These are phyloP conservation scores for Oscheius sp. DNA, from an alignment of 2,888 invertebrate genomes.

Conservation along the genomic window DNA sequence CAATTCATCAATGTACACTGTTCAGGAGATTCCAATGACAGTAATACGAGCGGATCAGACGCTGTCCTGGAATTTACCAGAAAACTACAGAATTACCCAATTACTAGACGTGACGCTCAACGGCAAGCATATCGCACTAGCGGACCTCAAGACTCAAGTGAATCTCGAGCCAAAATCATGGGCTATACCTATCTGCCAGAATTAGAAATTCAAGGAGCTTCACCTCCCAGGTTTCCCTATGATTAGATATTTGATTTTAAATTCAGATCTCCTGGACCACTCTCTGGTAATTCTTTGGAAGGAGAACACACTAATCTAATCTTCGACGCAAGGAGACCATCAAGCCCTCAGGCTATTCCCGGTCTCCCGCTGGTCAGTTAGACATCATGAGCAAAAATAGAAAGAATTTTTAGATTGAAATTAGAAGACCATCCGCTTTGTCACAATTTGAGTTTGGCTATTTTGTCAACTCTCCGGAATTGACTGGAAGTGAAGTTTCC, in stretches of 20 bases:
- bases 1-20: neutral
- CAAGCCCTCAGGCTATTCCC: conserved; percentile 68
- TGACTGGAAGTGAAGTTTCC: conserved; percentile 57
- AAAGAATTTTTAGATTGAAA: conserved; percentile 55
- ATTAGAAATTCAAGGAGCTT: conserved; percentile 67
- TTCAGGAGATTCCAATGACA: conserved; percentile 66
- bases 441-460: conserved; percentile 70
- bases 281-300: conserved; percentile 44
- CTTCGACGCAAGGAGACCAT: conserved; percentile 56
- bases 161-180: conserved; percentile 45
- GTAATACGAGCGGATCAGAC: conserved; percentile 67
- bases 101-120: conserved; percentile 62
- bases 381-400: neutral
- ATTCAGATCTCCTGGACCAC: conserved; percentile 48
- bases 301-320: conserved; percentile 44
- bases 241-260: neutral
- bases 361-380: conserved; percentile 59
- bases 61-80: conserved; percentile 68
- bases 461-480: conserved; percentile 68
- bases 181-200: conserved; percentile 67
- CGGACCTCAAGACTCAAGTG: conserved; percentile 51
- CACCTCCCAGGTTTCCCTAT: conserved; percentile 59
- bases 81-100: conserved; percentile 68
- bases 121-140: conserved; percentile 54
- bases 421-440: conserved; percentile 66